A percentile compares a stretch with the other conserved stretches of the same genome.
phyloP scores from a whole-genome alignment of 2,113 vertebrate genomes.

The Irena cyanogastra region DNA sequence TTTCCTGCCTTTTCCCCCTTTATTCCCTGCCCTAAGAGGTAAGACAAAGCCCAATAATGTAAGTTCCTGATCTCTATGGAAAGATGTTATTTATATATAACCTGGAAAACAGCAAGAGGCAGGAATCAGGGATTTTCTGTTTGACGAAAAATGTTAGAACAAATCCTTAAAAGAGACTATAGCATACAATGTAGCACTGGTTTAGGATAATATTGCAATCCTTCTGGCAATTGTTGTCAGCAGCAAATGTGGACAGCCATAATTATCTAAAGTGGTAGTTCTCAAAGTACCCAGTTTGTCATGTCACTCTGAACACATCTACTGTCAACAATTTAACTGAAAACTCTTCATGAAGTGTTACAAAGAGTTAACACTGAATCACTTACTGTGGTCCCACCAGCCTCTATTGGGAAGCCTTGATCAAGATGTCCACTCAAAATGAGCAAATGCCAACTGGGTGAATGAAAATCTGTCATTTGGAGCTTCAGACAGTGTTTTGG shows the following conservation, averaged over 20 bases:
- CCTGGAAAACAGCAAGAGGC: neutral
- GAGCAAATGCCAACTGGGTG: neutral
- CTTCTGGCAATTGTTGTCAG: neutral
- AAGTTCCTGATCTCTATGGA: constrained; percentile 8
- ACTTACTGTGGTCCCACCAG: neutral
- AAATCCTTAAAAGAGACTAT: neutral
- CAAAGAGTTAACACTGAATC: neutral
- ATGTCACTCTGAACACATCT: neutral
- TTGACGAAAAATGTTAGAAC: neutral
- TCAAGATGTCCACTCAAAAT: neutral
- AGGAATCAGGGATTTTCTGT: neutral
- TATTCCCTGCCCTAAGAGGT: neutral
- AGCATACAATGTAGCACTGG: neutral
- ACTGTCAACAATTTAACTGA: neutral
- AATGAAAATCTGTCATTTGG: neutral
- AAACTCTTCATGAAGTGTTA: neutral
- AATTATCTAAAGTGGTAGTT: neutral
- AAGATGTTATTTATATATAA: neutral
- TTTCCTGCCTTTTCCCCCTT: constrained; percentile 29
- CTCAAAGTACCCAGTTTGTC: neutral
- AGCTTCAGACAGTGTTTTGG: neutral
- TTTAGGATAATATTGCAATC: neutral
- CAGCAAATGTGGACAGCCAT: neutral
- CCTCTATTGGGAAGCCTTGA: neutral
- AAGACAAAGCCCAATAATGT: constrained; percentile 20